Percentiles rank a stretch among this genome's conserved stretches.
Conservation (phyloP, 2,113 vertebrate species). For the Callithrix jacchus region DNA sequence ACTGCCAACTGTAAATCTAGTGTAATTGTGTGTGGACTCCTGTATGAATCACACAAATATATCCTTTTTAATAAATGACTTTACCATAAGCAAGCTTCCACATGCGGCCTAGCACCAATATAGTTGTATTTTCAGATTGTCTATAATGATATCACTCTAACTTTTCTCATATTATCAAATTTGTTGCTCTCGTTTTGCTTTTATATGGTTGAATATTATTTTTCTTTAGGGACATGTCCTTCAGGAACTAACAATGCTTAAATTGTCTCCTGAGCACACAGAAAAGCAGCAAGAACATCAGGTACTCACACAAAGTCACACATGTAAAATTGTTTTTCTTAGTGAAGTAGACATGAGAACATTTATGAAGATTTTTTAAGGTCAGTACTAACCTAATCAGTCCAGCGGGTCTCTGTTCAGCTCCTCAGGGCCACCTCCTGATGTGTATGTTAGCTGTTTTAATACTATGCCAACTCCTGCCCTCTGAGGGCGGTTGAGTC, state of each 20-base stretch:
- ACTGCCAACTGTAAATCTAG: background rate
- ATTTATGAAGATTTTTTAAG: background rate
- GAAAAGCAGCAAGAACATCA: background rate
- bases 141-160: background rate
- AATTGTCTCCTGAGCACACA: background rate
- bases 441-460: background rate
- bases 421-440: background rate
- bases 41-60: background rate
- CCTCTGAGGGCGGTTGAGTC: accelerated
- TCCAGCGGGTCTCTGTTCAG: background rate
- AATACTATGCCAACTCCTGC: background rate
- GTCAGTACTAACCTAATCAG: background rate
- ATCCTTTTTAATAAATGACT: background rate
- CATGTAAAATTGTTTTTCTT: background rate
- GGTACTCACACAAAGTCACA: background rate
- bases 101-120: accelerated
- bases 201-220: background rate
- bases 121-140: background rate
- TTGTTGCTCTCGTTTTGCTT: background rate
- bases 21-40: background rate
- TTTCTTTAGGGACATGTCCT: background rate
- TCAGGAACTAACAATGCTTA: background rate
- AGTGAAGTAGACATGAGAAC: background rate
- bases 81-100: too few relatives aligned
- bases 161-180: background rate